Evolutionary conservation across 2,113 vertebrate species (phyloP).

Genomic region (Myrmecophaga tridactyla): DNA sequence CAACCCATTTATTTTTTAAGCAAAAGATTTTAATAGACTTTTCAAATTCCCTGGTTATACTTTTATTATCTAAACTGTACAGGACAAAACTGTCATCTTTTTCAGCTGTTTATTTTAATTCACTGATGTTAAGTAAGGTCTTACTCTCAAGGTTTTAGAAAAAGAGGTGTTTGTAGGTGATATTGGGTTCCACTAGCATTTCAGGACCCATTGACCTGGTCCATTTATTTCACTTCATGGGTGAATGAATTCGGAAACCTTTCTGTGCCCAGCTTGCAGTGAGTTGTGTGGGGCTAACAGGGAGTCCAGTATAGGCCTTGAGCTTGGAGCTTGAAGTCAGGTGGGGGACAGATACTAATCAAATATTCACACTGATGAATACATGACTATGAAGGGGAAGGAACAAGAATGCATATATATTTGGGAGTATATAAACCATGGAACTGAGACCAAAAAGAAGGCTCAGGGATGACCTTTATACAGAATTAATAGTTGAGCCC

Average conservation of each 20-base stretch:
- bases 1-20: not conserved
- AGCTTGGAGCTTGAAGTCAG: not conserved
- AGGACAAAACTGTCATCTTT: not conserved
- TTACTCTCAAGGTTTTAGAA: not conserved
- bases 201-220: too few species aligned
- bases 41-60: not conserved
- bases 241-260: not conserved
- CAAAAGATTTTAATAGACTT: not conserved
- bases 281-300: not conserved
- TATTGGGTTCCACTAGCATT: not conserved
- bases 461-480: not conserved
- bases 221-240: not conserved
- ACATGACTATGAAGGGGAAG: not conserved
- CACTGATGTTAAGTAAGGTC: not conserved
- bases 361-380: not conserved
- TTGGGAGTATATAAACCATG: not conserved
- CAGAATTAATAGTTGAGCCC: not conserved
- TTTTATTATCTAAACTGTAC: not conserved
- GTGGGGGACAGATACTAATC: not conserved
- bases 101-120: not conserved
- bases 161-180: not conserved
- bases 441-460: not conserved
- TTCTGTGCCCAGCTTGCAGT: fast-evolving
- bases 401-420: fast-evolving
- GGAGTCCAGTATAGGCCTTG: fast-evolving